These are phyloP conservation scores for Podarcis muralis DNA, from an alignment of 2,113 vertebrate genomes.

Conservation along the genomic window DNA sequence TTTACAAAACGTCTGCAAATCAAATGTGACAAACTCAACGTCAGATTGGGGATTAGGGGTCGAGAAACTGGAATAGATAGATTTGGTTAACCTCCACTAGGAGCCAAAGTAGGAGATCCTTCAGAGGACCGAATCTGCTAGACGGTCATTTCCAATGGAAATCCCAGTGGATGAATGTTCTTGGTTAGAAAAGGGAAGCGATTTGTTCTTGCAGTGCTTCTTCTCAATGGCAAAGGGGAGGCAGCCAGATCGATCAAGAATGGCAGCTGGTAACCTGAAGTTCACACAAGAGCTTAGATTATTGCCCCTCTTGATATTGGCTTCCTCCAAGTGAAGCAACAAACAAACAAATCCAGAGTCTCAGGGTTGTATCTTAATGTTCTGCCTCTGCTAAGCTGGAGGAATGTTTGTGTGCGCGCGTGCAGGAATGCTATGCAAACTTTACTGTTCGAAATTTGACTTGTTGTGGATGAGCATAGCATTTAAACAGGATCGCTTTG, in stretches of 20 bases:
- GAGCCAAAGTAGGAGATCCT: not conserved
- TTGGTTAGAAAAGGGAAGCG: conserved; percentile 24
- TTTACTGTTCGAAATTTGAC: no score
- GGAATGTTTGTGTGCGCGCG: no score
- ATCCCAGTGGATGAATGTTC: conserved; percentile 23
- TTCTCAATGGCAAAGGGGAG: conserved; percentile 53
- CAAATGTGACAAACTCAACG: no score
- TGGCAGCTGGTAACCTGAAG: conserved; percentile 55
- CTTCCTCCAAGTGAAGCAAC: conserved; percentile 24
- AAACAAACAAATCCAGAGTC: not conserved
- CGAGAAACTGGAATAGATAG: no score
- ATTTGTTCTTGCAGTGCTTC: not conserved
- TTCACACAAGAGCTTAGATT: conserved; percentile 21
- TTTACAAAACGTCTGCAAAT: no score
- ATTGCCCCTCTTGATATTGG: conserved; percentile 13
- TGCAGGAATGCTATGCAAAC: no score
- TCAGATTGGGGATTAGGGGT: no score
- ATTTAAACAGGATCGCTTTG: no score
- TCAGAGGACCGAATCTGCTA: not conserved
- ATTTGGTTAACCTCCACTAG: not conserved
- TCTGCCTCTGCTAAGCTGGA: no score
- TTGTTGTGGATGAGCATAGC: no score
- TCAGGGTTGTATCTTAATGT: no score
- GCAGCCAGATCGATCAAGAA: conserved; percentile 52
- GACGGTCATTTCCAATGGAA: not conserved